Base-by-base conservation (phyloP, 2,113 vertebrate species). In the Hemichromis elongatus region DNA sequence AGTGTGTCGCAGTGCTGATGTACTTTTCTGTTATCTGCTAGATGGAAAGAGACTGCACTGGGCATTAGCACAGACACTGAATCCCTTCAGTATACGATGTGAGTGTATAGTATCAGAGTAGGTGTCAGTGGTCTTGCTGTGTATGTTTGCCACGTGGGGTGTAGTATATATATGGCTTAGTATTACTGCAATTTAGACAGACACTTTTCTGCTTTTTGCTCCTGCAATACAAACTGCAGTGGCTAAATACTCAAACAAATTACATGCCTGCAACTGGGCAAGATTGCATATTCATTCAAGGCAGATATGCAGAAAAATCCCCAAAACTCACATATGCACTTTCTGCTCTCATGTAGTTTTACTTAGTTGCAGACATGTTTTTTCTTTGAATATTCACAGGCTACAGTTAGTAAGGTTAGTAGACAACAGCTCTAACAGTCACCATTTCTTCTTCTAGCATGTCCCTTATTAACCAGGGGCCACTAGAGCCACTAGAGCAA, bases 91-190 rank as follows among this genome's bases (percentile, higher is more conserved):
- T 28, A 11, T 45, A 11, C 18, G 16, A 33, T 85, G 79, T 77
- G 33, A 79, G 82, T 77, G 53, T 75, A 54, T 37, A 21, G 16
- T 79, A 52, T 35, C 75, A 70, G 81, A 61, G 82, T 50, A 59
- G 77, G 78, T 86, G 83, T 80, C 56, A 84, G 81, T 55, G 42
- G 33, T 37, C 16, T 40, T 50, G 61, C 19, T 61, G 82, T 56
- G 33, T 84, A 63, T 0, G 0, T 5, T 73, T 84, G 57, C 84
- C 77, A 59, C 61, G 59, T 77, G 77, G 47, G 80, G 40, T 42
- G 66, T 56, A 42, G 79, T 54, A 93, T 88, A 95, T 90, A 87
- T 79, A 91, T 85, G 63, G 47, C 55, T 82, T 91, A 80, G 86
- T 91, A 91, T 91, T 92, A 55, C 79, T 92, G 77, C 59, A 82